These are phyloP conservation scores for Patella pellucida DNA, from an alignment of 2,888 invertebrate species.

Conservation along the genomic window DNA sequence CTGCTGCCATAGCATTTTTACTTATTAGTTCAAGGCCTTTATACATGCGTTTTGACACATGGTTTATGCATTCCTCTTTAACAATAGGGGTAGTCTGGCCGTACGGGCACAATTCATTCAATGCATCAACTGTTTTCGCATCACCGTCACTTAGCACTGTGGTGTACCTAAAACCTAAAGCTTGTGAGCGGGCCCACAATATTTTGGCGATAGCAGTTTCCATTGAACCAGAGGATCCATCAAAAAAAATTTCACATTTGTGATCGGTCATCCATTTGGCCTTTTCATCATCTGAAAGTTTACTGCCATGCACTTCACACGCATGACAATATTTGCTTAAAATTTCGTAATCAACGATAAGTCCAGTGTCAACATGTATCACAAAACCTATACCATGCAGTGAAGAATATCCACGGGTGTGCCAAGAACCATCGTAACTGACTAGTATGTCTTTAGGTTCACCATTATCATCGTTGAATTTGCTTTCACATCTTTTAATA, in stretches of 20 bases:
- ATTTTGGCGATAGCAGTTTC: background rate
- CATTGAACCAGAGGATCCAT: constrained; percentile 13
- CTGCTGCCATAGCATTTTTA: background rate
- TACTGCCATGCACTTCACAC: background rate
- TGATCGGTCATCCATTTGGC: background rate
- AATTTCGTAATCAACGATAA: constrained; percentile 10
- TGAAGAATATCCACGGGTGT: background rate
- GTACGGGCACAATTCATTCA: background rate
- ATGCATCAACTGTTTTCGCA: background rate
- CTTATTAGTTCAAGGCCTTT: background rate
- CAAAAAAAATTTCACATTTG: background rate
- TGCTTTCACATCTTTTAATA: background rate
- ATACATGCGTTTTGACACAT: constrained; percentile 20
- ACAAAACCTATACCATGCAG: constrained; percentile 9
- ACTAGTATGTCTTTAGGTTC: background rate
- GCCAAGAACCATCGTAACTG: constrained; percentile 4
- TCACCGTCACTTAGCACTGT: constrained; percentile 13
- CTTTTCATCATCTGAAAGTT: background rate
- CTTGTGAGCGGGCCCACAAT: background rate
- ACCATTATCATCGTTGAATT: background rate
- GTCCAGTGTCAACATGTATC: constrained; percentile 14
- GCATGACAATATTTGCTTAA: background rate
- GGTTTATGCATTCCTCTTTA: constrained; percentile 22
- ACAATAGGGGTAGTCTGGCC: too few relatives aligned
- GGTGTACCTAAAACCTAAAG: background rate